Conservation (phyloP, 2,113 vertebrate species). For the Sinocyclocheilus anophthalmus region DNA sequence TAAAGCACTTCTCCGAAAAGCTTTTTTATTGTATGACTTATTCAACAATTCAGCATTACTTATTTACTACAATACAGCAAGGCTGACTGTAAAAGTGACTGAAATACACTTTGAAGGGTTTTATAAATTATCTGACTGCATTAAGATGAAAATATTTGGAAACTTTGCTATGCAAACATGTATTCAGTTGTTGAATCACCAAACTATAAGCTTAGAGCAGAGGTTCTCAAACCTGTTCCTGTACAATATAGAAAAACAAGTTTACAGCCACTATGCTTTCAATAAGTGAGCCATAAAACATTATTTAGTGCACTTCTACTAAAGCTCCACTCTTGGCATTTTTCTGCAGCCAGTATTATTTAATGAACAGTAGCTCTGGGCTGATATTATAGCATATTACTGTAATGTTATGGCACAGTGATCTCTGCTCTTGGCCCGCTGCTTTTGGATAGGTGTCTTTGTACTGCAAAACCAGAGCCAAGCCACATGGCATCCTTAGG, state of each 20-base stretch:
- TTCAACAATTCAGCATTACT: slow-evolving; percentile 67
- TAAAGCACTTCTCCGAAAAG: slow-evolving; percentile 48
- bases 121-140: not conserved
- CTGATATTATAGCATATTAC: not conserved
- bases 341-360: not conserved
- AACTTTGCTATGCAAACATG: no score
- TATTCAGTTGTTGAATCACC: no score
- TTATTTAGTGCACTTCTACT: not conserved
- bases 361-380: not conserved
- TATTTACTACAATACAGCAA: slow-evolving; percentile 60
- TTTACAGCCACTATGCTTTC: not conserved
- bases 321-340: not conserved
- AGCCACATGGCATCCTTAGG: not conserved
- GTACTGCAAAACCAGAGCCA: slow-evolving; percentile 3
- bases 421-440: not conserved
- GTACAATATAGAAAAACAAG: not conserved
- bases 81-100: not conserved
- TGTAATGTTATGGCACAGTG: not conserved
- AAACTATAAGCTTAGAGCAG: not conserved
- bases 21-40: slow-evolving; percentile 62
- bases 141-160: not conserved
- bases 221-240: not conserved
- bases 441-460: not conserved
- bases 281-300: not conserved
- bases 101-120: not conserved